Conservation (phyloP, 2,797 vertebrate species). For the Bryconaethiops microstoma region DNA sequence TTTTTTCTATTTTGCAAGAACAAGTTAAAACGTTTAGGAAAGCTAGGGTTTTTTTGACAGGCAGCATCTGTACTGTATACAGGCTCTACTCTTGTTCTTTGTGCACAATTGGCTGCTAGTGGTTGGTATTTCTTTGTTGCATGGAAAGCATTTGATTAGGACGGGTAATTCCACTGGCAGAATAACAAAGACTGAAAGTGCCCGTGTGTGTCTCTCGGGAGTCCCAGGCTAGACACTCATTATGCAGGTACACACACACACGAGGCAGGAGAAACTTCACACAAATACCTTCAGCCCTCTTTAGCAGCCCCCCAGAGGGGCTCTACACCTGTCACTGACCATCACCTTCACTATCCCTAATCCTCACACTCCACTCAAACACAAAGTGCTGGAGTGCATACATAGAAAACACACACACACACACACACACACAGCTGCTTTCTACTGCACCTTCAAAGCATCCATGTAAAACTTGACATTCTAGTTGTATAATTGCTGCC, state of each 20-base stretch:
- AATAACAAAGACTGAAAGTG: constrained; percentile 49
- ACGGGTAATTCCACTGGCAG: constrained; percentile 61
- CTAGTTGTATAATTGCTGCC: not conserved
- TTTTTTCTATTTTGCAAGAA: not conserved
- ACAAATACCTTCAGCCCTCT: constrained; percentile 66
- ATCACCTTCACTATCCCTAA: constrained; percentile 60
- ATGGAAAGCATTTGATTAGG: constrained; percentile 66
- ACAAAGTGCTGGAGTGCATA: constrained; percentile 51
- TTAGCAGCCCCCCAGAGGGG: constrained; percentile 65
- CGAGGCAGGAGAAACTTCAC: constrained; percentile 40
- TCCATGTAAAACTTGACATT: not conserved
- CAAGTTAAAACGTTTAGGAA: not conserved
- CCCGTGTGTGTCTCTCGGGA: constrained; percentile 62
- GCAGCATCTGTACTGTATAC: not conserved
- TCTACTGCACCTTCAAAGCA: not conserved
- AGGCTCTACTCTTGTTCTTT: not conserved
- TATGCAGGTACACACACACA: constrained; percentile 60
- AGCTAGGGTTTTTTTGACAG: not conserved
- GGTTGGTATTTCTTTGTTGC: constrained; percentile 40
- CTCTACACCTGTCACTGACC: constrained; percentile 71
- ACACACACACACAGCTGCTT: not conserved
- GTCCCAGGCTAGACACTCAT: constrained; percentile 64
- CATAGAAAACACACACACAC: constrained; percentile 12
- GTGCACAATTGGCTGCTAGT: not conserved
- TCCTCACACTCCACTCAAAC: constrained; percentile 64